phyloP scores from a whole-genome alignment of 1,140 invertebrate genomes.

The Zaprionus ghesquierei region DNA sequence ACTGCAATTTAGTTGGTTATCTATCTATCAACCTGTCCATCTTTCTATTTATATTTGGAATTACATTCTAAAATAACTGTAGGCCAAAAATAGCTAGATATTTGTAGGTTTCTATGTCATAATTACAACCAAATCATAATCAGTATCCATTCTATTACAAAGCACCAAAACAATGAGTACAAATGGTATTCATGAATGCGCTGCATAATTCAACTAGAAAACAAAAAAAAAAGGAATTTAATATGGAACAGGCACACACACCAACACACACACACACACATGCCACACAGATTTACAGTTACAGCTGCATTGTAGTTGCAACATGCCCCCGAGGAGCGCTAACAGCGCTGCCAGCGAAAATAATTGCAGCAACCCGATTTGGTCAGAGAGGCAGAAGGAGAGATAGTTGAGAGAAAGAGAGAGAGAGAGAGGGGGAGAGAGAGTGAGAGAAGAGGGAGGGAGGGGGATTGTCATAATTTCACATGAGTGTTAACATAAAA shows the following conservation, averaged over 20 bases:
- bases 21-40: too few relatives aligned
- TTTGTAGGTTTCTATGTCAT: not conserved
- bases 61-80: not conserved
- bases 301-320: not conserved
- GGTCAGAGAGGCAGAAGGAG: not conserved
- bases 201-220: conserved; percentile 20
- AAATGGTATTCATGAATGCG: not conserved
- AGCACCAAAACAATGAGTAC: not conserved
- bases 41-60: too few relatives aligned
- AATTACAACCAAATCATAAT: not conserved
- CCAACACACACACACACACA: not conserved
- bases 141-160: not conserved
- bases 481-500: conserved; percentile 54
- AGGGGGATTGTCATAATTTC: conserved; percentile 51
- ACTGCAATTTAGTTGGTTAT: too few relatives aligned
- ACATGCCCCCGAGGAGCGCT: conserved; percentile 17
- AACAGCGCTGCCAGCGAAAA: conserved; percentile 12
- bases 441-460: not conserved
- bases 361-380: conserved; percentile 9
- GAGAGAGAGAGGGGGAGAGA: not conserved
- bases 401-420: not conserved
- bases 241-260: not conserved
- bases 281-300: not conserved
- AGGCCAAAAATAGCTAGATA: not conserved
- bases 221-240: not conserved